These are phyloP conservation scores for Perdita meconis DNA, from an alignment of 2,888 invertebrate genomes.

Conservation along the genomic window DNA sequence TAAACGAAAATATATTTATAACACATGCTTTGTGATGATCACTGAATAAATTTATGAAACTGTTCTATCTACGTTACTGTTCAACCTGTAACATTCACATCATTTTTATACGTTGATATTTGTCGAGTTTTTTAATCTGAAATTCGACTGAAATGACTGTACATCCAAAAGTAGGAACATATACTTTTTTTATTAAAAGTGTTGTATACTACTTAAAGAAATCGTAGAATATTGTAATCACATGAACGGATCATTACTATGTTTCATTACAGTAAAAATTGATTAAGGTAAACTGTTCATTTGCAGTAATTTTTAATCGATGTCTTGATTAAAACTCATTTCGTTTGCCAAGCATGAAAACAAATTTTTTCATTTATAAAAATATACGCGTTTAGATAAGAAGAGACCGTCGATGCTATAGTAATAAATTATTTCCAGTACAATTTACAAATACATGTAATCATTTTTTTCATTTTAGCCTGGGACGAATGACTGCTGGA, in stretches of 20 bases:
- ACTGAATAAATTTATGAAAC: conserved; percentile 30
- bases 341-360: background rate
- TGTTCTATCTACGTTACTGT: conserved; percentile 15
- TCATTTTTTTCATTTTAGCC: conserved; percentile 70
- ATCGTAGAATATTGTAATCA: background rate
- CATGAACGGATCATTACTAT: conserved; percentile 21
- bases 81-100: conserved; percentile 6
- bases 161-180: conserved; percentile 41
- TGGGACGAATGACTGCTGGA: conserved; percentile 66
- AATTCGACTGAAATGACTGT: conserved; percentile 23
- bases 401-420: background rate
- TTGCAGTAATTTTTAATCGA: conserved; percentile 1
- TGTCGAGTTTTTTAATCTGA: conserved; percentile 28
- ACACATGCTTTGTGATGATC: conserved; percentile 17
- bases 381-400: background rate
- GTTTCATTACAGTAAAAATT: conserved; percentile 22
- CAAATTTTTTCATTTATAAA: conserved; percentile 9
- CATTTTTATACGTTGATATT: background rate
- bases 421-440: background rate
- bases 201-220: conserved; percentile 1
- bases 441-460: conserved; percentile 25
- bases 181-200: conserved; percentile 32
- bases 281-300: conserved; percentile 9
- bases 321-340: background rate
- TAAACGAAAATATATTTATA: conserved; percentile 17